phyloP scores from a whole-genome alignment of 2,113 vertebrate species.

The Lepus europaeus region DNA sequence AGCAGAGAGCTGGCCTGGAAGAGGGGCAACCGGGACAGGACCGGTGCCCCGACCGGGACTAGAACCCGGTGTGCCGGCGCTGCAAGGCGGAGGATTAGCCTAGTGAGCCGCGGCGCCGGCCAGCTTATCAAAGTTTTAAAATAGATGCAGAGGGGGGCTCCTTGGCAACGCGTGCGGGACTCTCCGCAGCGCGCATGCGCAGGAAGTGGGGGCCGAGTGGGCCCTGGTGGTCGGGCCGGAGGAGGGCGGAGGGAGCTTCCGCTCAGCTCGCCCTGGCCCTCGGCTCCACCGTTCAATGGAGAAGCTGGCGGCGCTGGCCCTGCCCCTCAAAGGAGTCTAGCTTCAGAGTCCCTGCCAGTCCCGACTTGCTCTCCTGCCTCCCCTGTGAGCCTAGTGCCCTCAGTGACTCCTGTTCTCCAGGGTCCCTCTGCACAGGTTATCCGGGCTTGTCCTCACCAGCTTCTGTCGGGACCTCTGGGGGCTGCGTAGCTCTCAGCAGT shows the following conservation, averaged over 20 bases:
- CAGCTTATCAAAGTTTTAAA: constrained; percentile 47
- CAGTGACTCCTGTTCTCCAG: not conserved
- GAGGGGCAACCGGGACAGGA: too few species aligned
- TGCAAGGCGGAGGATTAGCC: too few species aligned
- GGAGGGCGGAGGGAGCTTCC: accelerated
- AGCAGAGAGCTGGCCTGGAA: too few species aligned
- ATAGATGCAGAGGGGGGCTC: constrained; percentile 34
- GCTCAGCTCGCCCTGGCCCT: not conserved
- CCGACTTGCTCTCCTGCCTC: not conserved
- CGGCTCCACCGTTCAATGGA: not conserved
- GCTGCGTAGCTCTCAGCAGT: not conserved
- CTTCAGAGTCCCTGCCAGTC: not conserved
- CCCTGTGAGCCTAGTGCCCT: not conserved
- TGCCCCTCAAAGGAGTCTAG: not conserved
- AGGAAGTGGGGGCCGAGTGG: not conserved
- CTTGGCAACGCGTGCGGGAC: not conserved
- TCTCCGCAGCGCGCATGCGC: not conserved
- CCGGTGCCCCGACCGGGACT: too few species aligned
- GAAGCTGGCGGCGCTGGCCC: not conserved
- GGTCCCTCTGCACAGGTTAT: too few species aligned
- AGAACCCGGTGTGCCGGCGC: too few species aligned
- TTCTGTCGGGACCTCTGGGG: not conserved
- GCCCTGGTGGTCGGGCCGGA: accelerated
- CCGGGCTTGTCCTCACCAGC: not conserved
- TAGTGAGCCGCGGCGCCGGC: too few species aligned